Evolutionary conservation across 2,888 invertebrate genomes (phyloP), one percentile per base, ranked within the genome.

Genomic region (Spatulosminthurus flaviceps): DNA sequence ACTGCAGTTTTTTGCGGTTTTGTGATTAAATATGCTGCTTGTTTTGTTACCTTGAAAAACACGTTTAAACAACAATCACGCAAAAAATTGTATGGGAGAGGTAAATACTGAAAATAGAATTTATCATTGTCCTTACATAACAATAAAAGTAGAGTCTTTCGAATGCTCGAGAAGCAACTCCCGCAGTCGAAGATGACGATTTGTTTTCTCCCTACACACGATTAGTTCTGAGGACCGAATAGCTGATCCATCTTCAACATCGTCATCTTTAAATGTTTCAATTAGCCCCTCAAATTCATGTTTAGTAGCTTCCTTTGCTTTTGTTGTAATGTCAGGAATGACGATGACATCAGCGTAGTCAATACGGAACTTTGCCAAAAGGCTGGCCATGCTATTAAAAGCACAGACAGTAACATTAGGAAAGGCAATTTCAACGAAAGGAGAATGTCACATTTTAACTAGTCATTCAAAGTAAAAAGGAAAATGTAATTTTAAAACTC

Each of bases 321-420:
- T 91, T 82, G 95, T 94, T 42, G 93, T 93, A 81, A 97, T 93
- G 86, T 97, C 96, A 81, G 95, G 93, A 80, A 98, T 93, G 91
- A 98, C 96, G 80, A 93, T 94, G 84, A 98, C 90, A 86, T 96
- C 94, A 0, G 95, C 94, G 88, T 95, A 98, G 88, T 96, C 94
- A 86, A 98, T 95, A 19, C 98, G 92, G 89, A 98, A 97, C 89
- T 98, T 98, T 0, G 93, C 91, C 84, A 98, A 89, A 77, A 98
- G 90, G 86, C 95, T 94, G 4, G 95, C 95, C 96, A 98, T 96
- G 87, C 97, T 97, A 88, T 69, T 89, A 87, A 84, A 83, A 86
- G 16, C 5, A n/a, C n/a, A n/a, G n/a, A n/a, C n/a, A n/a, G n/a
- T n/a, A n/a, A n/a, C n/a, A n/a, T n/a, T n/a, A n/a, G n/a, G n/a